Evolutionary conservation across 2,888 invertebrate species (phyloP).

Genomic region (Lymantria dispar): DNA sequence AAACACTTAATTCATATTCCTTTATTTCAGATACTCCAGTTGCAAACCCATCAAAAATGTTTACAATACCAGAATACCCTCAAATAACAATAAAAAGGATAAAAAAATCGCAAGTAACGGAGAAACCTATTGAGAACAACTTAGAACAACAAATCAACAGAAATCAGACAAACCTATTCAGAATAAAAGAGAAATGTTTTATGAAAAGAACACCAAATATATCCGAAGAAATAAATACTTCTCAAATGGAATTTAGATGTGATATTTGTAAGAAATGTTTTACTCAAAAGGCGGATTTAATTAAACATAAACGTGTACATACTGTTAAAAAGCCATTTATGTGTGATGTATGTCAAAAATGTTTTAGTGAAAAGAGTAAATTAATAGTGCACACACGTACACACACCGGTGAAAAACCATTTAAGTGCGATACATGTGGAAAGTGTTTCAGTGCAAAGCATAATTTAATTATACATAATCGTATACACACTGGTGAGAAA

Average conservation of each 20-base stretch:
- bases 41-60: background rate
- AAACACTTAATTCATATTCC: too few species aligned
- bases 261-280: constrained; percentile 3
- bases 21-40: background rate
- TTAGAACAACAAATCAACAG: too few species aligned
- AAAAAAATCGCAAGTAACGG: background rate
- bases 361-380: background rate
- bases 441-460: background rate
- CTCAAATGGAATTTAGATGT: constrained; percentile 1
- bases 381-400: background rate
- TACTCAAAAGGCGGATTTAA: background rate
- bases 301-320: background rate
- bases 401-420: too few species aligned
- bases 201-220: too few species aligned
- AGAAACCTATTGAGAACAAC: constrained; percentile 1
- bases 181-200: too few species aligned
- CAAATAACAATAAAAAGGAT: constrained; percentile 2
- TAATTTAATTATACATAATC: background rate
- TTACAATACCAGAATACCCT: background rate
- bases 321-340: background rate
- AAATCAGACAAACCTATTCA: too few species aligned
- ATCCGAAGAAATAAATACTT: too few species aligned
- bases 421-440: background rate
- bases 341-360: constrained; percentile 2
- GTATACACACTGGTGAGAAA: background rate